Evolutionary conservation across 2,797 vertebrate species (phyloP).

Genomic region (Lepilemur septentrionalis): DNA sequence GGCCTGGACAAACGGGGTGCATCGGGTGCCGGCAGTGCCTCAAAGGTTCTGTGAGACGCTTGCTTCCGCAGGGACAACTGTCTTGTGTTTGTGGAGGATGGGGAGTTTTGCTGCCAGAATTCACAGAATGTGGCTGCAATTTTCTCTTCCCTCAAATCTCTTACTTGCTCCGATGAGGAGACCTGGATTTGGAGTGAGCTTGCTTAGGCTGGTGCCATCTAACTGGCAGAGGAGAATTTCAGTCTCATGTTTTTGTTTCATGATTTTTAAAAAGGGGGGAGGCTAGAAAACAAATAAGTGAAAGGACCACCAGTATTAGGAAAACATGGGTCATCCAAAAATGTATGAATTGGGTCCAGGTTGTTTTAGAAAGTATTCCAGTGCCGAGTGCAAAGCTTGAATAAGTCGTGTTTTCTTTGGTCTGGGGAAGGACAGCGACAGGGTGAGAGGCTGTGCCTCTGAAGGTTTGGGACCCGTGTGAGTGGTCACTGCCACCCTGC

Average conservation of each 20-base stretch:
- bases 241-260: not conserved
- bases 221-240: not conserved
- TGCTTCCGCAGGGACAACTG: accelerated
- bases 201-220: not conserved
- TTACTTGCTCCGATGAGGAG: not conserved
- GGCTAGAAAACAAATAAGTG: not conserved
- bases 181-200: accelerated
- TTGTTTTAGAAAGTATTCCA: not conserved
- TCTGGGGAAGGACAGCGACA: not conserved
- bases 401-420: not conserved
- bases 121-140: not conserved
- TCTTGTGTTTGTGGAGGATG: not conserved
- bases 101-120: not conserved
- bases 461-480: accelerated
- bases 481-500: too few species aligned
- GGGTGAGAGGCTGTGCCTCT: not conserved
- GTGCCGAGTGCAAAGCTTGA: not conserved
- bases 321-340: not conserved
- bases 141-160: not conserved
- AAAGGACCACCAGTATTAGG: not conserved
- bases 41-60: not conserved
- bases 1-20: not conserved
- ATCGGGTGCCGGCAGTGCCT: accelerated
- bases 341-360: not conserved
- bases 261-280: not conserved